phyloP scores from a whole-genome alignment of 53 echinoderm and acorn worm species.

The Holothuria leucospilota region DNA sequence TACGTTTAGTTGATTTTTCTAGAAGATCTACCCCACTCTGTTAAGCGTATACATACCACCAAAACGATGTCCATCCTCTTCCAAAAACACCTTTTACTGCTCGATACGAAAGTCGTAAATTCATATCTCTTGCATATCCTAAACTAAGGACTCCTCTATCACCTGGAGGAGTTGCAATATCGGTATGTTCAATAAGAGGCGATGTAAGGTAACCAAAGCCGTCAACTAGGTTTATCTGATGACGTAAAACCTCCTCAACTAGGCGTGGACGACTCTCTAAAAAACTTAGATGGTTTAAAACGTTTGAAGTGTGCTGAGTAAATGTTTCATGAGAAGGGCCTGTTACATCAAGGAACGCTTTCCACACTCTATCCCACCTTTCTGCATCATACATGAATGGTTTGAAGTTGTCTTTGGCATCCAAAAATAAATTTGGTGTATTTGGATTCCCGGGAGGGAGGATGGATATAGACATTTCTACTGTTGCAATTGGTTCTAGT shows the following conservation, averaged over 20 bases:
- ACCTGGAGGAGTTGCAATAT: neutral
- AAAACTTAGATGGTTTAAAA: constrained; percentile 14
- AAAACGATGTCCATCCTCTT: constrained; percentile 59
- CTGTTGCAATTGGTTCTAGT: neutral
- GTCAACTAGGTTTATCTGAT: constrained; percentile 19
- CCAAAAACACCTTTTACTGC: constrained; percentile 55
- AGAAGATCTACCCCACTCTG: too few species aligned
- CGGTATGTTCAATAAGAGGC: neutral
- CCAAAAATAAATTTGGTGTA: constrained; percentile 20
- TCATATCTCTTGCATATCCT: neutral
- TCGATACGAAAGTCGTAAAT: constrained; percentile 27
- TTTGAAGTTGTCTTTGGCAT: constrained; percentile 11
- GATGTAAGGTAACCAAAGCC: constrained; percentile 23
- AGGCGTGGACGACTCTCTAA: neutral
- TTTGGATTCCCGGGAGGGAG: neutral
- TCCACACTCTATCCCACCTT: constrained; percentile 43
- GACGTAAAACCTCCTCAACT: neutral
- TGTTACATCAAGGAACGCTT: neutral
- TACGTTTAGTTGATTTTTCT: too few species aligned
- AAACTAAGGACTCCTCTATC: neutral
- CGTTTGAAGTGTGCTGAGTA: constrained; percentile 20
- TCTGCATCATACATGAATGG: constrained; percentile 26
- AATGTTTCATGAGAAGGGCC: constrained; percentile 17
- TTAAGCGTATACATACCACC: constrained; percentile 14
- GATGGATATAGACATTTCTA: constrained; percentile 3